phyloP scores from a whole-genome alignment of 2,888 invertebrate species.

The Syrista parreyssii region DNA sequence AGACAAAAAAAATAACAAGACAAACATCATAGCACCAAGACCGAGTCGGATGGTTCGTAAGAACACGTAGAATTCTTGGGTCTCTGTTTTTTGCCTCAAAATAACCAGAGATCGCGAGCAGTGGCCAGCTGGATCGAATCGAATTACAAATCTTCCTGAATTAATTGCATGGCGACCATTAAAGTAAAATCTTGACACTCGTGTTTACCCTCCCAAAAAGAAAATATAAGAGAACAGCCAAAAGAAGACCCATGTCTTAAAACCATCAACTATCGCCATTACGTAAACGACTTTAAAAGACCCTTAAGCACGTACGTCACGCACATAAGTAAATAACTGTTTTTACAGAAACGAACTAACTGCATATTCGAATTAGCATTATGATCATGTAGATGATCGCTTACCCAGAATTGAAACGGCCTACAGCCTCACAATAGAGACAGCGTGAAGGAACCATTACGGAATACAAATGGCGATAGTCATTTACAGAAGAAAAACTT shows the following conservation, averaged over 20 bases:
- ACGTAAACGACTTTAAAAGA: neutral
- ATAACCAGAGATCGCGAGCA: neutral
- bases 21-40: neutral
- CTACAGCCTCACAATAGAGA: neutral
- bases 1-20: neutral
- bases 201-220: neutral
- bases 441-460: neutral
- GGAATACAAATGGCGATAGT: neutral
- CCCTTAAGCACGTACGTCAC: neutral
- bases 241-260: neutral
- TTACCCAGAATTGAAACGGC: neutral
- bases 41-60: neutral
- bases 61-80: slow-evolving; percentile 7
- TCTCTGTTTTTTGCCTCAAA: neutral
- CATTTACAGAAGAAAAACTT: neutral
- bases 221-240: neutral
- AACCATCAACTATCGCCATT: neutral
- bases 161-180: slow-evolving; percentile 8
- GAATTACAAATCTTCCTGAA: slow-evolving; percentile 20
- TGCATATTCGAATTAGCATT: slow-evolving; percentile 44
- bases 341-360: slow-evolving; percentile 43
- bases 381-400: slow-evolving; percentile 38
- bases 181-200: neutral
- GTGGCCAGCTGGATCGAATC: slow-evolving; percentile 12
- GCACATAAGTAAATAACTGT: slow-evolving; percentile 32